Evolutionary conservation across 2,797 vertebrate genomes (phyloP).

Genomic region (Danio tinwini): DNA sequence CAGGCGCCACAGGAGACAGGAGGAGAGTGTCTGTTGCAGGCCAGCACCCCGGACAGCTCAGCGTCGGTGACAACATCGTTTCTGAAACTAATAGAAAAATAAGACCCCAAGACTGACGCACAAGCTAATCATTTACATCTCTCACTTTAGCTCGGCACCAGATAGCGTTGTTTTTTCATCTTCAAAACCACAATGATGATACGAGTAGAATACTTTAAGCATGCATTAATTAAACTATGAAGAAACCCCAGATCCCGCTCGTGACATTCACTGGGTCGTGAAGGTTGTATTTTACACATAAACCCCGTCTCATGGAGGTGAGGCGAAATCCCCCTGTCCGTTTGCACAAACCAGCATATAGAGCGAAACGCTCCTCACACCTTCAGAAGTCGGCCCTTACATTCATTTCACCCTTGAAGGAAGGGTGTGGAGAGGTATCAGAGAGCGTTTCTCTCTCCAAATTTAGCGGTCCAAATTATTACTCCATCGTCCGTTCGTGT

Average conservation of each 20-base stretch:
- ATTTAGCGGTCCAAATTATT: constrained; percentile 86
- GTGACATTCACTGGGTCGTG: constrained; percentile 68
- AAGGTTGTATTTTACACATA: constrained; percentile 63
- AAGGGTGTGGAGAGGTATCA: constrained; percentile 53
- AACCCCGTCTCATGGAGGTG: constrained; percentile 57
- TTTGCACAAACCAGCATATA: constrained; percentile 56
- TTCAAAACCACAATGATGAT: constrained; percentile 67
- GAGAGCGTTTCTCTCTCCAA: constrained; percentile 49
- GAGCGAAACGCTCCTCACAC: constrained; percentile 49
- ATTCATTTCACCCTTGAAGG: constrained; percentile 56
- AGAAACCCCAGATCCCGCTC: constrained; percentile 46
- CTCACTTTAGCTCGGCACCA: constrained; percentile 59
- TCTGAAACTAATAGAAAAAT: constrained; percentile 70
- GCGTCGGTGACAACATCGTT: constrained; percentile 62
- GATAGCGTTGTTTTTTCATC: constrained; percentile 47
- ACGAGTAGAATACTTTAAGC: constrained; percentile 67
- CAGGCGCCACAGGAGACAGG: constrained; percentile 60
- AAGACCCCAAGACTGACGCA: constrained; percentile 64
- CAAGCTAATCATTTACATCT: constrained; percentile 64
- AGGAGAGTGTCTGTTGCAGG: constrained; percentile 60
- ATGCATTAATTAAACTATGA: constrained; percentile 69
- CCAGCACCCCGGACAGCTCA: constrained; percentile 78
- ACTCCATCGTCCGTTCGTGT: constrained; percentile 79
- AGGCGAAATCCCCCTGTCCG: constrained; percentile 55
- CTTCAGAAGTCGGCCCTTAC: constrained; percentile 54